These are phyloP conservation scores for Taeniopygia guttata DNA, from an alignment of 2,797 vertebrate species.

Conservation along the genomic window DNA sequence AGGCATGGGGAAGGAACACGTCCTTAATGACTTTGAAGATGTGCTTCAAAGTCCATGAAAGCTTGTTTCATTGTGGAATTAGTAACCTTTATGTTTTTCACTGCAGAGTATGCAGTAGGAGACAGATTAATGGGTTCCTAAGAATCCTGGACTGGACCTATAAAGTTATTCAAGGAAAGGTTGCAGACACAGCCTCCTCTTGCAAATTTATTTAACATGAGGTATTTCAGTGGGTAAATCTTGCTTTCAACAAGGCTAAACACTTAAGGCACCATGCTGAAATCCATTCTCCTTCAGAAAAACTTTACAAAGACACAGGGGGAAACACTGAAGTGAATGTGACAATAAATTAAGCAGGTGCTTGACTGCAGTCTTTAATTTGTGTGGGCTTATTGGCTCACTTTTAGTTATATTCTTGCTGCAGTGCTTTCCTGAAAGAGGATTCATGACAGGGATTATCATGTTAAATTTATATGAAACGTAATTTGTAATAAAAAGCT, in stretches of 20 bases:
- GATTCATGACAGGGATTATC: background rate
- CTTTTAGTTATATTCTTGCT: background rate
- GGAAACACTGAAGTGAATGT: background rate
- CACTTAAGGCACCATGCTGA: background rate
- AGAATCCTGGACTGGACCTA: background rate
- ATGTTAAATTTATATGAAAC: background rate
- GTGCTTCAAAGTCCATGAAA: background rate
- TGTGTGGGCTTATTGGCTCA: background rate
- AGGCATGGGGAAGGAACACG: fast-evolving
- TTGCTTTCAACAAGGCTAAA: background rate
- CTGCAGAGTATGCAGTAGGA: background rate
- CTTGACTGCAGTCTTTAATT: background rate
- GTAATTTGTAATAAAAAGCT: background rate
- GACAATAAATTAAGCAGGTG: background rate
- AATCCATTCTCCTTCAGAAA: background rate
- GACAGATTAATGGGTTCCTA: background rate
- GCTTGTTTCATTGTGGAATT: background rate
- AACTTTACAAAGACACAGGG: background rate
- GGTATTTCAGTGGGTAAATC: background rate
- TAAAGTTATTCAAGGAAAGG: background rate
- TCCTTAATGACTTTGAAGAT: background rate
- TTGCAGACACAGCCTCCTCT: background rate
- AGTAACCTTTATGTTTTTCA: background rate
- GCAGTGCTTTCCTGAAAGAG: background rate
- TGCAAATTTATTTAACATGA: background rate